phyloP scores from a whole-genome alignment of 2,797 vertebrate genomes.

The Ficedula albicollis region DNA sequence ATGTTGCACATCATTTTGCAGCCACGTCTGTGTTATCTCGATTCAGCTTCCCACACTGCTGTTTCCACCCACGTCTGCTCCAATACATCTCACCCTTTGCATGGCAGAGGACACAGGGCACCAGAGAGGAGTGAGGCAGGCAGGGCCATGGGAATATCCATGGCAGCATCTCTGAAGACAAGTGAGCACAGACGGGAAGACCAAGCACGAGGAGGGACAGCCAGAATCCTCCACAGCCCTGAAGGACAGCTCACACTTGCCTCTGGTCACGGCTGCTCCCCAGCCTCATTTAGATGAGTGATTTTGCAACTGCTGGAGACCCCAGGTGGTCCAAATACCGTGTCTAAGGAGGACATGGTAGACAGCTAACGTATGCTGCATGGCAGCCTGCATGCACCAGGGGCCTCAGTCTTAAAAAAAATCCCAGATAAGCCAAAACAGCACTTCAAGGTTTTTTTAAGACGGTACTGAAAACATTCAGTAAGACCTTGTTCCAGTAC shows the following conservation, averaged over 20 bases:
- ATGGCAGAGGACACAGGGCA: not conserved
- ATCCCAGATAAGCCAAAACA: not conserved
- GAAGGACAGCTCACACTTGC: not conserved
- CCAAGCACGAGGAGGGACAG: not conserved
- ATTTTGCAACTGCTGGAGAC: not conserved
- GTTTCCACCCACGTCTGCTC: not conserved
- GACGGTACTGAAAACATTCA: not conserved
- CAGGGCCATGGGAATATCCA: not conserved
- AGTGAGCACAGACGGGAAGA: accelerated
- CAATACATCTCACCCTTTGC: accelerated
- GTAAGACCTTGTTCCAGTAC: not conserved
- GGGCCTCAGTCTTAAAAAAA: not conserved
- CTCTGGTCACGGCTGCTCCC: not conserved
- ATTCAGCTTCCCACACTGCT: not conserved
- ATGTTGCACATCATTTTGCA: not conserved
- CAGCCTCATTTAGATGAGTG: not conserved
- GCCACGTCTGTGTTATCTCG: not conserved
- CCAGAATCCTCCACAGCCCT: not conserved
- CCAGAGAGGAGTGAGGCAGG: not conserved
- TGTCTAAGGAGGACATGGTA: not conserved
- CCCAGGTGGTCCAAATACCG: not conserved
- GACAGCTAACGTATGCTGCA: not conserved
- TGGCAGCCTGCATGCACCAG: not conserved
- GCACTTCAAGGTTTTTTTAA: not conserved
- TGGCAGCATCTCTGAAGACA: not conserved